phyloP scores from a whole-genome alignment of 2,113 vertebrate species.

The Nibea coibor region DNA sequence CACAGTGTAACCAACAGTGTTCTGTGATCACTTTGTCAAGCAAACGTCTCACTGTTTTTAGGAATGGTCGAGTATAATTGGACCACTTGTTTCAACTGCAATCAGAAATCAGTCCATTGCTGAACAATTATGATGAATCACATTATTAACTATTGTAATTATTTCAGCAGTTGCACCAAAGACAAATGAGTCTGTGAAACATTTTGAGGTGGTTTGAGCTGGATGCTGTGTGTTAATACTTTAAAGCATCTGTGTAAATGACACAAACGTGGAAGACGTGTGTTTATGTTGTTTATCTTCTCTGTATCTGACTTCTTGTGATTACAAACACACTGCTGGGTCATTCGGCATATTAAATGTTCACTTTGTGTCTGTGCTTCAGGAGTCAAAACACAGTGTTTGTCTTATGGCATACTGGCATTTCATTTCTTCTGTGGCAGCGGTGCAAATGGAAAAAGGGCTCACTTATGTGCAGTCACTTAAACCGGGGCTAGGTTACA shows the following conservation, averaged over 20 bases:
- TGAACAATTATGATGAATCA: not conserved
- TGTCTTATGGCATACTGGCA: not conserved
- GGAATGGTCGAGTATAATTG: not conserved
- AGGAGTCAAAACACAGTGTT: constrained; percentile 11
- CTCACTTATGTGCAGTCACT: constrained; percentile 16
- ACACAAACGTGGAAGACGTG: not conserved
- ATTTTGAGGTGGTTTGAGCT: not conserved
- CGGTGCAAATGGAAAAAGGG: constrained; percentile 31
- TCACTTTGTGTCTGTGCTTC: not conserved
- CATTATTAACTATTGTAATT: constrained; percentile 8
- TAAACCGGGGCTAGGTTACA: constrained; percentile 6
- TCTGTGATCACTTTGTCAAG: constrained; percentile 7
- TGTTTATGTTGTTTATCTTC: not conserved
- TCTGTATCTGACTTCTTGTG: not conserved
- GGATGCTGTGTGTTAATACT: not conserved
- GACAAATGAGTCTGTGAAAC: not conserved
- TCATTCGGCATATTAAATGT: not conserved
- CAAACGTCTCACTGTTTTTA: constrained; percentile 4
- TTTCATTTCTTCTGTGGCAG: not conserved
- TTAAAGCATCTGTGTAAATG: not conserved
- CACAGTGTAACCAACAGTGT: not conserved
- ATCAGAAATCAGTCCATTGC: constrained; percentile 17
- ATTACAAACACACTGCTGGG: not conserved
- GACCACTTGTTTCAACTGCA: constrained; percentile 4
- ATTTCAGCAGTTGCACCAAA: constrained; percentile 12